phyloP scores from a whole-genome alignment of 2,797 vertebrate genomes.

The Tadarida brasiliensis region DNA sequence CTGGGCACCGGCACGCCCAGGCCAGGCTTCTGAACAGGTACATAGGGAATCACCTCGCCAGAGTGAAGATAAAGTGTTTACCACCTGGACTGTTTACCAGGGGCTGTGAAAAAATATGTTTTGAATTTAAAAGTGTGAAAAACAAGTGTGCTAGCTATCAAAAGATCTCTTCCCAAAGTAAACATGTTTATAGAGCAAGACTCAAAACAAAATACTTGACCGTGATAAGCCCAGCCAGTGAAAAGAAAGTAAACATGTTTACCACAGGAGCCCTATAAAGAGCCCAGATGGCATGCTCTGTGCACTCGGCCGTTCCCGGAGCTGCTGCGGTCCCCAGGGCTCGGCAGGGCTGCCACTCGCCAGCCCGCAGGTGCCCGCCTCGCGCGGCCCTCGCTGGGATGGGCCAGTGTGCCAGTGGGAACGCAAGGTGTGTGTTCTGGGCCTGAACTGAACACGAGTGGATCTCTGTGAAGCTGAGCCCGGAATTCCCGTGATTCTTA shows the following conservation, averaged over 20 bases:
- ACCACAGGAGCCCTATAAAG: slow-evolving; percentile 72
- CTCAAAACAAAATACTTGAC: slow-evolving; percentile 80
- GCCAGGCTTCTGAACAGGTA: background rate
- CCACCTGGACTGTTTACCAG: slow-evolving; percentile 70
- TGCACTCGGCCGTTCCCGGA: slow-evolving; percentile 54
- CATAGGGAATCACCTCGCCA: background rate
- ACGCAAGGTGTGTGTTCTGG: background rate
- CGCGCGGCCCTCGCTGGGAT: background rate
- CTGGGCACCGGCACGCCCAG: background rate
- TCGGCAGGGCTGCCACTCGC: background rate
- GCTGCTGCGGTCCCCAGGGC: background rate
- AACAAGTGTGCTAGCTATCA: slow-evolving; percentile 70
- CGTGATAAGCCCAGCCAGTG: slow-evolving; percentile 74
- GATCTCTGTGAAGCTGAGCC: background rate
- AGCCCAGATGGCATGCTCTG: slow-evolving; percentile 75
- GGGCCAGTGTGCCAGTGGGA: background rate
- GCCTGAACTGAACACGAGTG: background rate
- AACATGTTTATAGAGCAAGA: slow-evolving; percentile 76
- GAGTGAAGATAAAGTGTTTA: slow-evolving; percentile 74
- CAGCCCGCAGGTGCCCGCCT: background rate
- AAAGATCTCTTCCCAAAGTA: slow-evolving; percentile 71
- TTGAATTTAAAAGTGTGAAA: slow-evolving; percentile 76
- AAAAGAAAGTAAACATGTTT: slow-evolving; percentile 81
- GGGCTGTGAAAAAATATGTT: slow-evolving; percentile 72
- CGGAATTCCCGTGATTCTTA: background rate